phyloP scores from a whole-genome alignment of 2,113 vertebrate species.

The Chinchilla lanigera region DNA sequence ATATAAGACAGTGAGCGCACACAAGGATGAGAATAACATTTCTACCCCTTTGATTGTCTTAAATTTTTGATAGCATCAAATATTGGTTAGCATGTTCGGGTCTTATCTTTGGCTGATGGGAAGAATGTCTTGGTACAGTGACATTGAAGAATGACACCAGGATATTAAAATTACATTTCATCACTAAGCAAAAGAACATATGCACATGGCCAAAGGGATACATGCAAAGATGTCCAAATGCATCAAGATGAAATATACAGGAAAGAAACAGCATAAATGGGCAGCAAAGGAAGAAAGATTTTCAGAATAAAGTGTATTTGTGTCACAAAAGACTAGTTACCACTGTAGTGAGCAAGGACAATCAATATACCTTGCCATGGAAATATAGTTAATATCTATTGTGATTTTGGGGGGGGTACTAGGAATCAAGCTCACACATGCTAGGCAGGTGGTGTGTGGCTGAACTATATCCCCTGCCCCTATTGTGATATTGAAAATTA shows the following conservation, averaged over 20 bases:
- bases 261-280: not conserved
- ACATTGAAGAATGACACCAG: not conserved
- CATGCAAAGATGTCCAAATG: not conserved
- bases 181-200: not conserved
- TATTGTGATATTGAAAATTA: not conserved
- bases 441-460: no score
- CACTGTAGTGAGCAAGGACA: not conserved
- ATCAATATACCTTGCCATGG: not conserved
- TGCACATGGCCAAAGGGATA: not conserved
- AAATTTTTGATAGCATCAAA: not conserved
- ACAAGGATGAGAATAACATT: not conserved
- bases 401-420: not conserved
- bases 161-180: conserved; percentile 40
- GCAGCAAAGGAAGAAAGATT: conserved; percentile 21
- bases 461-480: no score
- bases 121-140: not conserved
- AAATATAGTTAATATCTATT: not conserved
- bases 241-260: not conserved
- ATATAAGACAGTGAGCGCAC: not conserved
- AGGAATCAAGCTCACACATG: no score
- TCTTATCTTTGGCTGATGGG: not conserved
- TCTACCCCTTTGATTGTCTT: not conserved
- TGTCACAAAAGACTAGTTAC: not conserved
- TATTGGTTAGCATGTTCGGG: not conserved
- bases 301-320: not conserved